Base-by-base conservation (phyloP, 2,113 vertebrate genomes). In the Passer montanus region DNA sequence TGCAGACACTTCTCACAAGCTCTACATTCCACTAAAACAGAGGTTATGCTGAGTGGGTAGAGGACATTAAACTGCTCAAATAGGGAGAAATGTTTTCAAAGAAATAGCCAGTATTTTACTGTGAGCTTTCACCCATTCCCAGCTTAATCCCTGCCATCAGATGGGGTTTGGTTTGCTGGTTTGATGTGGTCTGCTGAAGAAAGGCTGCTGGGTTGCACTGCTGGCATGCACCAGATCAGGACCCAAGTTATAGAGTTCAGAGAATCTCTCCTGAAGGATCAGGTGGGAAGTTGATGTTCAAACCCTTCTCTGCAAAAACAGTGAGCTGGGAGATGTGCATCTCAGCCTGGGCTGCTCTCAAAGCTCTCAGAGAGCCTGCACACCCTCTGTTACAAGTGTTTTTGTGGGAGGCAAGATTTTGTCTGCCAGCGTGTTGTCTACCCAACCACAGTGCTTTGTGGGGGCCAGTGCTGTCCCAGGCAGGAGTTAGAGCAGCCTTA, bases 271-370 rank as follows among this genome's bases (percentile, higher is more conserved):
- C 20, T 78, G 69, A 70, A 88, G 33, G 22, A 37, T 79, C 33
- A 31, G 23, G 12, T 53, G 60, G 11, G 46, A 68, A 47, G 16
- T 0, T 80, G 75, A 46, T 46, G 22, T 77, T 88, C 78, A 83
- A 47, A 31, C 6, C 18, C 19, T 27, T 7, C 49, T 62, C 20
- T 27, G 43, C 19, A 12, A 41, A 93, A 60, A 14, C 41, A 7
- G 17, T 0, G 0, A 37, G 12, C 27, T 76, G 50, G 30, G 68
- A 74, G 50, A 35, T 47, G 15, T 31, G 7, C 35, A 2, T n/a
- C 0, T 2, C 21, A 39, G 9, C 12, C 50, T 50, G 78, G 41
- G 41, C 74, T 93, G 28, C 68, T 88, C 41, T 66, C 60, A 31
- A 15, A 49, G 46, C 30, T 52, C 37, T 53, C 8, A 8, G 43